Base-by-base conservation (phyloP, 2,888 invertebrate species). In the Phrixothrix hirtus region DNA sequence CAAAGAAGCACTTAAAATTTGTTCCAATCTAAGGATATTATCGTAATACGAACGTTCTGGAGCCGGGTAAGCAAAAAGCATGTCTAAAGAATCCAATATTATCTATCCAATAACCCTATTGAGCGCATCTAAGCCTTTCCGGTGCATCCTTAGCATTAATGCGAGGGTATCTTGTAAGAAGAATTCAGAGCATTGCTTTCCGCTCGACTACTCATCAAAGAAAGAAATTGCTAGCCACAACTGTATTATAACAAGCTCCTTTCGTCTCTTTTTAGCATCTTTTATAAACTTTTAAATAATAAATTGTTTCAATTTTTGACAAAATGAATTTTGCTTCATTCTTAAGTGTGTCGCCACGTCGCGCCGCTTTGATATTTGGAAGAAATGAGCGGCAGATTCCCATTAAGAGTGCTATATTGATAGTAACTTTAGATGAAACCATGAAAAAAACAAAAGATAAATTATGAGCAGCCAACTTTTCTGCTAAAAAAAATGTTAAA, bases 191-290 rank as follows among this genome's bases (percentile, higher is more conserved):
- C 37, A 43, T 50, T 30, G 57, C 50, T 44, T 56, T 52, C 51
- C 57, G 57, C 49, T 55, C 55, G 48, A 51, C 26, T 50, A 52
- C 30, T 45, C 16, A 29, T 57, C 59, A 59, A 59, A 59, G 59
- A 57, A 59, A 54, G 52, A 57, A 59, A 59, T 57, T 59, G 57
- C 57, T 55, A 55, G 51, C 49, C 55, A 43, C 53, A 45, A 53
- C 58, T 58, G 50, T 56, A 58, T 58, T 58, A 58, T 58, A 57
- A 59, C 38, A 50, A 50, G 50, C 21, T 44, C 43, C 43, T 29
- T 35, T 29, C 31, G 11, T n/a, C n/a, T 11, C 16, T 21, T 26
- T 38, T 47, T 32, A 31, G 29, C 39, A 36, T 21, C n/a, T 35
- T 21, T 42, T 41, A 41, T 17, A 26, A 36, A 48, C 7, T 16